Evolutionary conservation across 2,888 invertebrate genomes (phyloP), one percentile per base, ranked within the genome.

Genomic region (Agrotis puta): DNA sequence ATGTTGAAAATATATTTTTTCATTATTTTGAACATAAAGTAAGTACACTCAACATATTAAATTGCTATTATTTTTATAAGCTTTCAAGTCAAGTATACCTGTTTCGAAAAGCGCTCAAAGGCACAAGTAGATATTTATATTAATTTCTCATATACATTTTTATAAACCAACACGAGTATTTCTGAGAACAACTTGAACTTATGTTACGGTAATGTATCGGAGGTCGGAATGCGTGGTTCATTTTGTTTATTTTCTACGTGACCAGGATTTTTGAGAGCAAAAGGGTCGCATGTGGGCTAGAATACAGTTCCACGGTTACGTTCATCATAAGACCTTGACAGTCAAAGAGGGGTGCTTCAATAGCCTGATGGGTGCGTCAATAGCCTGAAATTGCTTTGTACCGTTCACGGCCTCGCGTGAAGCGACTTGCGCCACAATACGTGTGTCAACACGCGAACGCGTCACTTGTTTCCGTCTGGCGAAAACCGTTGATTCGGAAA

Each of bases 221-320:
- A 62, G 70, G 63, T 69, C 53, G 72, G 20, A 70, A 72, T 64
- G 58, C 51, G 56, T 64, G 59, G 47, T 73, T 67, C 79, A 72
- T 69, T 81, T 83, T 83, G 68, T 83, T 74, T 76, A 74, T 78
- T 70, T 47, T 50, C 61, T 58, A 83, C 81, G 83, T 83, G 83
- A 73, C 74, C 39, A 66, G 72, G 64, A 48, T 81, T 66, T 62
- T 48, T 45, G 54, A 67, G 18, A 51, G 45, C 11, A 58, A 57
- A 45, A 64, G 54, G 67, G 59, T 76, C 61, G 45, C 50, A 63
- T 64, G 33, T 57, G 54, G 48, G 48, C 5, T 7, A 24, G 18
- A n/a, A 13, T 22, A 56, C 39, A 43, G 48, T 27, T 20, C n/a
- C 24, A 43, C 18, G 13, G n/a, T 54, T 63, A 74, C 59, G 48